phyloP scores from a whole-genome alignment of 2,113 vertebrate genomes.

The Oreotrochilus melanogaster region DNA sequence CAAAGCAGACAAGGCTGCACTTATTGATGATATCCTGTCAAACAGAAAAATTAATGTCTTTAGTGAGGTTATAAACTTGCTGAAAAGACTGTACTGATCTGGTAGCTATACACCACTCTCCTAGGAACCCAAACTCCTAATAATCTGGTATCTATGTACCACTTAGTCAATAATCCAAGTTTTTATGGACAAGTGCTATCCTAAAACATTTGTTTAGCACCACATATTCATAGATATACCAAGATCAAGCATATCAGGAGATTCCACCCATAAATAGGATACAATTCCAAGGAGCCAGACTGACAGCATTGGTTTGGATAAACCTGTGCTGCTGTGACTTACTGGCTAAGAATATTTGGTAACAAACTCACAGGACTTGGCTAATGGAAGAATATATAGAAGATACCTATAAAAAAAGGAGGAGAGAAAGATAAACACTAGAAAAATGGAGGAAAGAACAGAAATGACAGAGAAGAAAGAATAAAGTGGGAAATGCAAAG shows the following conservation, averaged over 20 bases:
- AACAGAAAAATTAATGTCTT: conserved; percentile 3
- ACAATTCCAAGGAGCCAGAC: not conserved
- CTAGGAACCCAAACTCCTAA: not conserved
- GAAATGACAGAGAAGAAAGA: too few relatives aligned
- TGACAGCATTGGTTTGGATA: too few relatives aligned
- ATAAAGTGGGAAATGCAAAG: too few relatives aligned
- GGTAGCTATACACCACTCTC: not conserved
- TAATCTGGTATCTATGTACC: not conserved
- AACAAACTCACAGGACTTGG: too few relatives aligned
- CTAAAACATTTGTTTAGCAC: not conserved
- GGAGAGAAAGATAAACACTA: too few relatives aligned
- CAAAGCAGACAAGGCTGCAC: conserved; percentile 28
- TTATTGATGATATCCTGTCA: conserved; percentile 1
- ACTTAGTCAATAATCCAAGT: not conserved
- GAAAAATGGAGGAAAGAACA: too few relatives aligned
- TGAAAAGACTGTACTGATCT: not conserved
- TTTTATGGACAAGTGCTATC: not conserved
- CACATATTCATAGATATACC: not conserved
- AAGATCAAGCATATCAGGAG: not conserved
- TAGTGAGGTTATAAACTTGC: not conserved
- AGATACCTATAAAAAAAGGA: too few relatives aligned
- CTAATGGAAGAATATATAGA: too few relatives aligned
- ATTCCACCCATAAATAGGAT: not conserved
- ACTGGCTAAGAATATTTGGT: too few relatives aligned
- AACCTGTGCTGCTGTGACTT: too few relatives aligned